Percentiles rank a stretch among this genome's conserved stretches.
Conservation (phyloP, 2,113 vertebrate species). For the Gymnarchus niloticus region DNA sequence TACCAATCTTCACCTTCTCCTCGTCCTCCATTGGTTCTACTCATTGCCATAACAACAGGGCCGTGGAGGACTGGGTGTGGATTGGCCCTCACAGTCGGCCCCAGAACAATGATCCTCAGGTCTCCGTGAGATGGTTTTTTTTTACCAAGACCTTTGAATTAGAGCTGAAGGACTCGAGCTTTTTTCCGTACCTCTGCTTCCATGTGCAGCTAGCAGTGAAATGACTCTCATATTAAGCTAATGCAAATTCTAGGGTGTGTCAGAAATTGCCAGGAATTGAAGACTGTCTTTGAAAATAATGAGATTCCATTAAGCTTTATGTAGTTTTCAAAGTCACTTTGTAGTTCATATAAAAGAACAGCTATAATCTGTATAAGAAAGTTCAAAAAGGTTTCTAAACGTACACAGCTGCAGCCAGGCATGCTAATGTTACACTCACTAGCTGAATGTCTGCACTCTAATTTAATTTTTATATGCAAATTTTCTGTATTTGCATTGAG, state of each 20-base stretch:
- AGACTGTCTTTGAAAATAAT: conserved; percentile 3
- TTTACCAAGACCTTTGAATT: background rate
- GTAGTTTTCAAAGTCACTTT: conserved; percentile 21
- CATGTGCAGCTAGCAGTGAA: background rate
- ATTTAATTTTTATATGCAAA: background rate
- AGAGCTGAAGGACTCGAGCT: background rate
- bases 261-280: conserved; percentile 13
- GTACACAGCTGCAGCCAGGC: background rate
- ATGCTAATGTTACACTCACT: background rate
- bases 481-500: conserved; percentile 16
- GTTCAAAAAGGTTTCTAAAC: conserved; percentile 10
- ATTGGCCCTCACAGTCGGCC: background rate
- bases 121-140: background rate
- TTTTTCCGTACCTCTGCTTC: background rate
- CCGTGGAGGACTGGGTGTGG: conserved; percentile 20
- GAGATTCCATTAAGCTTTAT: conserved; percentile 17
- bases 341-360: conserved; percentile 14
- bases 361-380: background rate
- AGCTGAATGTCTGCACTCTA: background rate
- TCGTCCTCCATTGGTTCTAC: background rate
- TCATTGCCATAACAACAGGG: conserved; percentile 32
- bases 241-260: background rate
- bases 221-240: background rate
- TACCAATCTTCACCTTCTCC: background rate
- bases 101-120: background rate